phyloP scores from a whole-genome alignment of 2,113 vertebrate genomes.

The Micromys minutus region DNA sequence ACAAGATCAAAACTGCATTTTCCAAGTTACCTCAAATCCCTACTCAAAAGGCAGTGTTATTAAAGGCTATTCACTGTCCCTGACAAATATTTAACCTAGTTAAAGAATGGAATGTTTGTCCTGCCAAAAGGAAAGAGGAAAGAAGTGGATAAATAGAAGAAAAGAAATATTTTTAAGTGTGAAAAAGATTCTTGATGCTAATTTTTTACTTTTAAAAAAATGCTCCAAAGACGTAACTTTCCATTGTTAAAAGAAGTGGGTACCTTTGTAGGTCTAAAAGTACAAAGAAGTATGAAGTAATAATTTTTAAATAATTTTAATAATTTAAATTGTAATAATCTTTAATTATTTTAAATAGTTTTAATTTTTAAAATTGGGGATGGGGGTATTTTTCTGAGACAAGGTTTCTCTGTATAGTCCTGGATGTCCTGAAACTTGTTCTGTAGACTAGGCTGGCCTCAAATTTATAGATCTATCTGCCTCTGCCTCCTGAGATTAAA shows the following conservation, averaged over 20 bases:
- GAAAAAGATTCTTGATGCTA: conserved; percentile 6
- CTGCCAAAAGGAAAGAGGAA: conserved; percentile 47
- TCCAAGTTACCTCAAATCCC: neutral
- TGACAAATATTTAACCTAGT: conserved; percentile 33
- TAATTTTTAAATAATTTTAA: neutral
- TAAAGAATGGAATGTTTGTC: conserved; percentile 18
- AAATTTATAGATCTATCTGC: too few relatives aligned
- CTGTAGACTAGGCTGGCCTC: too few relatives aligned
- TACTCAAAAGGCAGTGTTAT: neutral
- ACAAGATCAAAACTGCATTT: conserved; percentile 41
- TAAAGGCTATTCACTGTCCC: conserved; percentile 18
- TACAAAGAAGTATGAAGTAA: neutral
- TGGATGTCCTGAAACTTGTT: too few relatives aligned
- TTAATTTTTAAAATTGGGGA: neutral
- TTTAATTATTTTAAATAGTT: neutral
- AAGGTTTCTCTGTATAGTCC: too few relatives aligned
- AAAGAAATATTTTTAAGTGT: conserved; percentile 32
- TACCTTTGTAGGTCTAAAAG: conserved; percentile 7
- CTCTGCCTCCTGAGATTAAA: too few relatives aligned
- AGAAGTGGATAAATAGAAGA: neutral
- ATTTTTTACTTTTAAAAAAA: conserved; percentile 40
- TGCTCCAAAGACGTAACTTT: conserved; percentile 45
- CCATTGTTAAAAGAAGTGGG: conserved; percentile 40
- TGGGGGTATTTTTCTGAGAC: too few relatives aligned
- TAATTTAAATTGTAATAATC: neutral